Evolutionary conservation across 2,888 invertebrate species (phyloP).

Genomic region (Chironomus riparius): DNA sequence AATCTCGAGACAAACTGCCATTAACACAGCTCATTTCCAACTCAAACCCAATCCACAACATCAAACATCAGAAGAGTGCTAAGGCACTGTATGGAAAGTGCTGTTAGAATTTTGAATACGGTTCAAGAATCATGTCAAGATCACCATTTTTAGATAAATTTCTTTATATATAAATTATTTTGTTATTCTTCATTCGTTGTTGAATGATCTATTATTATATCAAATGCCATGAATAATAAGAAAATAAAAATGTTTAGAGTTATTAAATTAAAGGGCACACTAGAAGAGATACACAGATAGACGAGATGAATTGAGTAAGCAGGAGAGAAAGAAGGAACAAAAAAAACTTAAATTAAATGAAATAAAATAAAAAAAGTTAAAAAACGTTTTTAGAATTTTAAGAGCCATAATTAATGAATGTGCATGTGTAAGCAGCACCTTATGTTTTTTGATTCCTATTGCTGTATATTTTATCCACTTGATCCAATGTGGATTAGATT

Average conservation of each 20-base stretch:
- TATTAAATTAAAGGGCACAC: not conserved
- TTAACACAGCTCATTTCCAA: no score
- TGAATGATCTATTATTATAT: conserved; percentile 15
- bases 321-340: not conserved
- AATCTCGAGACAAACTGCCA: no score
- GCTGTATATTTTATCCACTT: no score
- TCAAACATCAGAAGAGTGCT: not conserved
- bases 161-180: not conserved
- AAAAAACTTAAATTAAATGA: not conserved
- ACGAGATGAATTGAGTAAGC: no score
- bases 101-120: conserved; percentile 15
- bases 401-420: conserved; percentile 7
- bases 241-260: not conserved
- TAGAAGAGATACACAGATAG: no score
- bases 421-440: not conserved
- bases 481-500: no score
- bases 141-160: conserved; percentile 19
- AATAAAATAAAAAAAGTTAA: not conserved
- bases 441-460: not conserved
- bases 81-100: not conserved
- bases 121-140: conserved; percentile 16
- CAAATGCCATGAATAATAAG: conserved; percentile 2
- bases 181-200: not conserved
- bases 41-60: no score
- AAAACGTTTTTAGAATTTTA: conserved; percentile 18